Evolutionary conservation across 2,797 vertebrate genomes (phyloP), one percentile per base, ranked within the genome.

Genomic region (Microchirus variegatus): DNA sequence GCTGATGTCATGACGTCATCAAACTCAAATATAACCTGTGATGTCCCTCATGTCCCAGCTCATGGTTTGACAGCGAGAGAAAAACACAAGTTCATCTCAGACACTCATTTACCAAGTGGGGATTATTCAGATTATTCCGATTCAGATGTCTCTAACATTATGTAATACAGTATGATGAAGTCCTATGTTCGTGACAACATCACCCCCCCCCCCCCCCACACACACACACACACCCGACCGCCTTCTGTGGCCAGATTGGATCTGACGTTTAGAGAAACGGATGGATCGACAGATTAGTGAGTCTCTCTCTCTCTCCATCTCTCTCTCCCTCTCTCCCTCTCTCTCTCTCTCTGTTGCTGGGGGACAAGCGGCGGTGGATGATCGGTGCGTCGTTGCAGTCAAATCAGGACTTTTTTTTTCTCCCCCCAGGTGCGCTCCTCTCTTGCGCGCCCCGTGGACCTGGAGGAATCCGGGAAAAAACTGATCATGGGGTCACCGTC

Each of bases 401-500:
- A 52, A 48, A 73, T 48, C 44, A 8, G 57, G 70, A 82, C 10
- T 74, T 74, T 70, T 22, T 4, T 36, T 41, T 50, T 1, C 47
- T 63, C 22, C 1, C 47, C 65, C 59, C 41, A 43, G 19, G 73
- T 51, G 73, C 61, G 51, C 77, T 70, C 65, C 35, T 53, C 26
- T 77, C 54, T 11, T 5, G 77, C 41, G 77, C 65, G 69, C 78
- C 75, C 77, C 44, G 45, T 9, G 84, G 68, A 68, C 74, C 47
- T 65, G 50, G 74, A 70, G 83, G 70, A 54, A 22, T 35, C 17
- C 35, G 37, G 59, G 48, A 53, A n/a, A n/a, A n/a, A n/a, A 7
- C 71, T 36, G 68, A 89, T 36, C 84, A 92, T 93, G 91, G 85
- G 73, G 73, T 75, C 80, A 59, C 49, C 78, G 22, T 46, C 70